Conservation (phyloP, 1,140 invertebrate genomes). For the Coptotermes formosanus region DNA sequence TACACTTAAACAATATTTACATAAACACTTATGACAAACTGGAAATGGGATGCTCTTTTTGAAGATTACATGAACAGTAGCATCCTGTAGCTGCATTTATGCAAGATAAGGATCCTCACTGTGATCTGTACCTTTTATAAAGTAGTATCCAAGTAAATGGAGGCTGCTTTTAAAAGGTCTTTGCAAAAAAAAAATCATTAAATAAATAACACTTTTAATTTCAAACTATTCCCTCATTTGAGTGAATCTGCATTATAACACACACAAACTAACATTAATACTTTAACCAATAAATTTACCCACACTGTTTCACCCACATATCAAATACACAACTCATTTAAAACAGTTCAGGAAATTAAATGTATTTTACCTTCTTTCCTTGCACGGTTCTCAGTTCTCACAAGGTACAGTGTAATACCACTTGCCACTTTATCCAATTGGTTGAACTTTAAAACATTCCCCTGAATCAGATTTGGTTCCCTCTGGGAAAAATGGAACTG, state of each 20-base stretch:
- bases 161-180: too few relatives aligned
- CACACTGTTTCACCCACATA: background rate
- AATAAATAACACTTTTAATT: background rate
- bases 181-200: background rate
- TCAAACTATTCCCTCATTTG: background rate
- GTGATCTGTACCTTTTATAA: too few relatives aligned
- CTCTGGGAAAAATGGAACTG: background rate
- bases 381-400: background rate
- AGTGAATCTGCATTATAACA: background rate
- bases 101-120: too few relatives aligned
- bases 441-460: background rate
- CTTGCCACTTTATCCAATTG: background rate
- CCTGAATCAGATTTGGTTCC: background rate
- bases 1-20: too few relatives aligned
- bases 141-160: too few relatives aligned
- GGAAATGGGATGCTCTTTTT: too few relatives aligned
- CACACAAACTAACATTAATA: background rate
- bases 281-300: background rate
- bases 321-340: background rate
- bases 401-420: background rate
- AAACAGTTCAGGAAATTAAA: background rate
- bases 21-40: too few relatives aligned
- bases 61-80: too few relatives aligned
- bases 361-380: background rate
- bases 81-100: too few relatives aligned